Conservation (phyloP, 2,113 vertebrate genomes). For the Heteronetta atricapilla region DNA sequence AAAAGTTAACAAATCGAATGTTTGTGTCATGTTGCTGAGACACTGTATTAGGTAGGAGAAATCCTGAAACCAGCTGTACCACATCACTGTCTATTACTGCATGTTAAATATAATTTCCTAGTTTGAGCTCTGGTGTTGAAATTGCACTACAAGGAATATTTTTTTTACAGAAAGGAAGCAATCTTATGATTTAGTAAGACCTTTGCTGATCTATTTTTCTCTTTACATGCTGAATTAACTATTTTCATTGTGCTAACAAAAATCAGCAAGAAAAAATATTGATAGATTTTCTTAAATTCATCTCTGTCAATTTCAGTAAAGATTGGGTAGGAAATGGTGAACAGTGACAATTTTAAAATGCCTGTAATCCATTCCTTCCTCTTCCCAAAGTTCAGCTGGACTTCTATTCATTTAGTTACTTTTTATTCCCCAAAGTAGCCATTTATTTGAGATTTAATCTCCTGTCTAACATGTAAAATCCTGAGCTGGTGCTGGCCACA, state of each 20-base stretch:
- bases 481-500: background rate
- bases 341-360: background rate
- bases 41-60: background rate
- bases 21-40: background rate
- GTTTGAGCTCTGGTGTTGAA: background rate
- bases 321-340: background rate
- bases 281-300: background rate
- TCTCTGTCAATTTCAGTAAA: background rate
- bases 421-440: background rate
- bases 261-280: background rate
- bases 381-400: background rate
- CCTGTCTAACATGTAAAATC: background rate
- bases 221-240: background rate
- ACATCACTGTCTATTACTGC: fast-evolving
- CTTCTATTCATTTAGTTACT: background rate
- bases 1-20: background rate
- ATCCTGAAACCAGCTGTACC: background rate
- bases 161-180: background rate
- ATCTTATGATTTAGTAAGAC: background rate
- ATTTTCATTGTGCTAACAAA: background rate
- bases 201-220: background rate
- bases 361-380: background rate
- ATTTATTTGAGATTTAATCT: background rate
- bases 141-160: background rate
- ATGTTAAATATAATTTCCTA: background rate